Evolutionary conservation across 2,797 vertebrate species (phyloP), one percentile per base, ranked within the genome.

Genomic region (Sphenopsis melanotis): DNA sequence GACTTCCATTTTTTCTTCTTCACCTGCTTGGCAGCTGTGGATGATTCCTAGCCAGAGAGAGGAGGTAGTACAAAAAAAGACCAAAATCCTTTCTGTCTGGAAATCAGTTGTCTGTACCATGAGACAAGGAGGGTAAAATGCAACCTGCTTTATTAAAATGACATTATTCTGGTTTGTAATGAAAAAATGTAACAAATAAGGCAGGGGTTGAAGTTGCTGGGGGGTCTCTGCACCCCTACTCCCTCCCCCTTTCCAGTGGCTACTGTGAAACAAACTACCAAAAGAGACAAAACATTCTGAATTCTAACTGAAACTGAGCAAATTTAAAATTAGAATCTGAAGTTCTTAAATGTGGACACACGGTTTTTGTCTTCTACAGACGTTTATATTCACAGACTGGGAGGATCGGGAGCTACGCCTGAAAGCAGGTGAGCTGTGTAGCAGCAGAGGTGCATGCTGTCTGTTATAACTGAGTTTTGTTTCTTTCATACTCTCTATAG

Each of bases 321-420:
- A 66, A 72, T 53, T 12, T 64, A 29, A 36, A 29, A 47, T 29
- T 39, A 27, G 30, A 18, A 71, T 39, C 39, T 83, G 64, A 76
- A 69, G 52, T 59, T 65, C 75, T 96, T 37, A 55, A 36, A 37
- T n/a, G 44, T 12, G 26, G 19, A 63, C 19, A 14, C 24, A 4
- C 3, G 3, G 0, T 52, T 64, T 78, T 68, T 98, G 49, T 98
- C 97, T 94, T 39, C 61, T 27, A 12, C 96, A 99, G 99, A 99
- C 99, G 0, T 99, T 98, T 95, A 99, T 99, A 94, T 99, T 99
- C 96, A 99, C 99, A 0, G 99, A 99, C 50, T 98, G 98, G 30
- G 99, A 99, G 34, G 99, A 99, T 96, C 98, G 59, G 42, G 98
- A 98, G 75, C 98, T 99, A 10, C 98, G 95, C 60, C 94, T 92